Base-by-base conservation (phyloP, 2,113 vertebrate species). In the Pandion haliaetus region DNA sequence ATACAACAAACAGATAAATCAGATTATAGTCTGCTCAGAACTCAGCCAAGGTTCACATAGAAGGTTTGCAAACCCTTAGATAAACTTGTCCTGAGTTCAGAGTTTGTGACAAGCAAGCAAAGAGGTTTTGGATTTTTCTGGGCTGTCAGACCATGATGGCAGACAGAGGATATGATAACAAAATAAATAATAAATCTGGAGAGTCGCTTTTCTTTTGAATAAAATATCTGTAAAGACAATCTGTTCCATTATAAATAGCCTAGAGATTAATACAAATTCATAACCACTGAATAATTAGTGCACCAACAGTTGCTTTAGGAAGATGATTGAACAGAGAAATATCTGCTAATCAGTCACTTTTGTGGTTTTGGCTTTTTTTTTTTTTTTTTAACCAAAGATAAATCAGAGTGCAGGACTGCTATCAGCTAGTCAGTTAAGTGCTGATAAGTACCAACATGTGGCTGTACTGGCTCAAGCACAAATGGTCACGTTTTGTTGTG, bases 1-100 rank as follows among this genome's bases (percentile, higher is more conserved):
- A 91, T 54, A 34, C 65, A 85, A 78, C 79, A 74, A 89, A 83
- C 71, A 91, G 82, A 88, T 82, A 97, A 91, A 63, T 45, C 79
- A 80, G 85, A 78, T 78, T 71, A 94, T 21, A 59, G 49, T 36
- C 89, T 50, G 49, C 67, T 77, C 70, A 67, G 58, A 95, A 90
- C 67, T 91, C 2, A 2, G 67, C 40, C 72, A 93, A 78, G n/a
- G 84, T 81, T 97, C 91, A 95, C 29, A 23, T 2, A 36, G 47
- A 71, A 88, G 14, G 45, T 58, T 59, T 91, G 66, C 23, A 76
- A 93, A 55, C 44, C 66, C 82, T 54, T 45, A 92, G 6, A 54
- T 63, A 80, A 86, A 59, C 47, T 84, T 93, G n/a, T 55, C 65
- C 83, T 11, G 8, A 93, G 82, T 65, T 91, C 71, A 69, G 34